These are phyloP conservation scores for Drosophila crucigera DNA, from an alignment of 2,888 invertebrate species.

Conservation along the genomic window DNA sequence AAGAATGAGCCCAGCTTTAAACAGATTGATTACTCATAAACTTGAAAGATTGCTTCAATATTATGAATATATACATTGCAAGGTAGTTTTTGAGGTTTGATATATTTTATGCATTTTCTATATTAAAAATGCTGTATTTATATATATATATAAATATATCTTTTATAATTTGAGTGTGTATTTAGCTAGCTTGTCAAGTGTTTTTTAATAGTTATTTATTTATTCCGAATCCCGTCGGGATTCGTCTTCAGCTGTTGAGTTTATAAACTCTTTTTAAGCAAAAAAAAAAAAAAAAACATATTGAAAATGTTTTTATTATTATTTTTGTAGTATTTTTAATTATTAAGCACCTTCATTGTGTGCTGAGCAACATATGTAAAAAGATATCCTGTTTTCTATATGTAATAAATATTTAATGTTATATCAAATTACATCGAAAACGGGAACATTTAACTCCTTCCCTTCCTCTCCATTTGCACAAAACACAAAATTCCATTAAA, in stretches of 20 bases:
- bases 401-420: not conserved
- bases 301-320: not conserved
- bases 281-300: not conserved
- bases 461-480: not conserved
- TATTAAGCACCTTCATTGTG: not conserved
- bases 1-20: not conserved
- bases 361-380: not conserved
- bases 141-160: too few species aligned
- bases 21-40: not conserved
- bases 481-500: conserved; percentile 27
- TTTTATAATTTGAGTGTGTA: not conserved
- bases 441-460: not conserved
- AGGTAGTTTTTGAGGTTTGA: not conserved
- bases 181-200: not conserved
- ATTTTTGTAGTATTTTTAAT: not conserved
- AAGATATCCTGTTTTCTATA: not conserved
- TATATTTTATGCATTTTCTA: not conserved
- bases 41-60: not conserved
- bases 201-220: too few species aligned
- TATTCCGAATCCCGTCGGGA: not conserved
- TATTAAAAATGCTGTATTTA: not conserved
- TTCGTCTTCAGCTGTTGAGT: not conserved
- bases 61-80: not conserved
- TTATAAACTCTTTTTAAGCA: not conserved
- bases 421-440: not conserved